phyloP scores from a whole-genome alignment of 2,888 invertebrate species.

The Platycnemis pennipes region DNA sequence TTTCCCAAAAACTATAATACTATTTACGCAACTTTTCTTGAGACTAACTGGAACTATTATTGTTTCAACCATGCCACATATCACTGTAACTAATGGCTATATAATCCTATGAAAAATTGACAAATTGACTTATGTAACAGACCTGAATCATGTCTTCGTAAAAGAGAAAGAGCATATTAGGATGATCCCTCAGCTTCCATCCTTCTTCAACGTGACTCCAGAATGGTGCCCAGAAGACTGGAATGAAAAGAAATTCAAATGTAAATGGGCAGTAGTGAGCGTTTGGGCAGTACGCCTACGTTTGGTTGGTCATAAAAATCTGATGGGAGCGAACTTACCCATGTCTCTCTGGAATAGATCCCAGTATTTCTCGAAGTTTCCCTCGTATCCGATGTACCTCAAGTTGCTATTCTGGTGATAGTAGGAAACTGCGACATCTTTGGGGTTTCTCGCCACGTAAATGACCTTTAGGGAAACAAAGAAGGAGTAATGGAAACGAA shows the following conservation, averaged over 20 bases:
- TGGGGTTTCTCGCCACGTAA: conserved; percentile 71
- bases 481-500: background rate
- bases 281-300: background rate
- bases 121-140: no score
- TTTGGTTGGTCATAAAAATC: background rate
- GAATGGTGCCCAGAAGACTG: conserved; percentile 88
- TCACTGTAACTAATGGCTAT: no score
- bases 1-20: no score
- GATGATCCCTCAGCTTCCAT: conserved; percentile 84
- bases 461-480: conserved; percentile 61
- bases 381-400: background rate
- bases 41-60: no score
- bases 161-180: conserved; percentile 88
- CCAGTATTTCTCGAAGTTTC: conserved; percentile 38
- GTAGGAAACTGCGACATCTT: conserved; percentile 70
- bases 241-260: background rate
- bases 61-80: no score
- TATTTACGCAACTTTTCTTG: no score
- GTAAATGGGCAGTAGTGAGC: background rate
- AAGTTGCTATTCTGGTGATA: conserved; percentile 59
- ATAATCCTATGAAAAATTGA: no score
- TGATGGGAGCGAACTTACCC: background rate
- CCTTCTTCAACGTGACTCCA: conserved; percentile 91
- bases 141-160: conserved; percentile 90
- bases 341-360: conserved; percentile 56